A percentile compares a stretch with the other conserved stretches of the same genome.
phyloP scores from a whole-genome alignment of 1,140 invertebrate species.

The Zaprionus africanus region DNA sequence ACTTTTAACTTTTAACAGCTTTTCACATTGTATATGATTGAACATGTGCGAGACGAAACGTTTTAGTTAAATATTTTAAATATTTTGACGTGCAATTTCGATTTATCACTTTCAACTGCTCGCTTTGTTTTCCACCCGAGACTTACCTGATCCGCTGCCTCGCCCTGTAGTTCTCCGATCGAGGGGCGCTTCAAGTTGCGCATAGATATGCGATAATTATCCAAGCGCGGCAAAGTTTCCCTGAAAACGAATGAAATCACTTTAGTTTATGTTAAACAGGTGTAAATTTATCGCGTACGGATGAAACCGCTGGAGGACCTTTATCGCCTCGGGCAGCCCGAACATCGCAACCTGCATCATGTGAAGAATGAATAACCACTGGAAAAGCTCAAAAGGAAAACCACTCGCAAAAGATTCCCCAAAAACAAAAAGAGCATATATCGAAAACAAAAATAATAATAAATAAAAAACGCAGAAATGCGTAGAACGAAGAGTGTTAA shows the following conservation, averaged over 20 bases:
- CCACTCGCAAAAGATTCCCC: conserved; percentile 27
- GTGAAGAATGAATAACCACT: conserved; percentile 62
- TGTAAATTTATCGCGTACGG: conserved; percentile 51
- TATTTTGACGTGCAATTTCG: not conserved
- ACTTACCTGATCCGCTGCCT: conserved; percentile 82
- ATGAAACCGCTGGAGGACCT: conserved; percentile 62
- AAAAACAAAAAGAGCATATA: conserved; percentile 13
- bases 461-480: conserved; percentile 49
- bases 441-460: conserved; percentile 21
- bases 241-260: conserved; percentile 59
- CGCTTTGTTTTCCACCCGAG: not conserved
- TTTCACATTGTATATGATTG: not conserved
- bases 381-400: conserved; percentile 34
- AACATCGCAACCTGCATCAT: conserved; percentile 54
- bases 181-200: conserved; percentile 90
- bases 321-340: conserved; percentile 71
- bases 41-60: not conserved
- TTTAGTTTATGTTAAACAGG: not conserved
- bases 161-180: conserved; percentile 89
- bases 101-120: conserved; percentile 7
- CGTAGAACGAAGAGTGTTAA: conserved; percentile 47
- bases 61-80: not conserved
- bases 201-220: conserved; percentile 94
- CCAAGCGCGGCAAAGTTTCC: conserved; percentile 89
- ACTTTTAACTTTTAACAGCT: not conserved